These are phyloP conservation scores for Dipodomys stephensi DNA, from an alignment of 2,113 vertebrate genomes.

Conservation along the genomic window DNA sequence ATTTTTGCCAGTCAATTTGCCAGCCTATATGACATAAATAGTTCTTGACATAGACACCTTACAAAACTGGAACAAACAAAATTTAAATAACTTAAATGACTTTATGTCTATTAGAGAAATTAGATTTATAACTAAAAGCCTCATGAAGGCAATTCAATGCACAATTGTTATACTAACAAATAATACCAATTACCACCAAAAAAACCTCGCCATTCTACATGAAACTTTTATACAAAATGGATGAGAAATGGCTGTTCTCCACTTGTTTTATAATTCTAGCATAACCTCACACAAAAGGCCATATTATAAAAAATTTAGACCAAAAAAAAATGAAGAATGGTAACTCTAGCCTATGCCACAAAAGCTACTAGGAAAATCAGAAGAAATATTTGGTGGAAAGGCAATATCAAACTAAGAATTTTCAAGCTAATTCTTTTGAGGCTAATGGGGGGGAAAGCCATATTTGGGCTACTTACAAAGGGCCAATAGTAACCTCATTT, in stretches of 20 bases:
- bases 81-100: background rate
- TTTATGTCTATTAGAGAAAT: background rate
- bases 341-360: background rate
- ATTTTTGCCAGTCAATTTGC: background rate
- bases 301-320: background rate
- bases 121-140: background rate
- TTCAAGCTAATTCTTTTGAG: slow-evolving; percentile 21
- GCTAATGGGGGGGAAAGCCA: background rate
- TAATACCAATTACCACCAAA: background rate
- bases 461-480: background rate
- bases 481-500: background rate
- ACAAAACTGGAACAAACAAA: background rate
- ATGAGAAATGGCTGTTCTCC: background rate
- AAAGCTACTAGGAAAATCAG: background rate
- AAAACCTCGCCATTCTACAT: background rate
- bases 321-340: slow-evolving; percentile 5
- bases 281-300: background rate
- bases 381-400: slow-evolving; percentile 25
- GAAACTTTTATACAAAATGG: background rate
- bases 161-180: background rate
- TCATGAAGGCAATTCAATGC: background rate
- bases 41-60: background rate
- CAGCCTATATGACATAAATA: background rate
- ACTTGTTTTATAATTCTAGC: background rate
- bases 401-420: slow-evolving; percentile 4